Conservation (phyloP, 2,797 vertebrate species). For the Silurus lanzhouensis region DNA sequence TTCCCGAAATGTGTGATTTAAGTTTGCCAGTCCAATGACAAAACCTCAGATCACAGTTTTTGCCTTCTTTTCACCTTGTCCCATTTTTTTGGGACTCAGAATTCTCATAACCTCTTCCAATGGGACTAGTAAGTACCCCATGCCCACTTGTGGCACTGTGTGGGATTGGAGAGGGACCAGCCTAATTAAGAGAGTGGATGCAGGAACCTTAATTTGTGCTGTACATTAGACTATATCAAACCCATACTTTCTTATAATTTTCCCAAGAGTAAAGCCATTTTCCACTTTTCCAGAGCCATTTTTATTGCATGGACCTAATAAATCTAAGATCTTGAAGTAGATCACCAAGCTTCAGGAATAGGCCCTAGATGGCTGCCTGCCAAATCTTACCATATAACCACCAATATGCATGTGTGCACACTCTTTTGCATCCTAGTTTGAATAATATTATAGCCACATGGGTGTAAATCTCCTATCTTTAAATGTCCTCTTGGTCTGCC, state of each 20-base stretch:
- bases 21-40: background rate
- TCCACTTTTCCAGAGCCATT: background rate
- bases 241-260: background rate
- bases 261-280: background rate
- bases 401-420: background rate
- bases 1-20: background rate
- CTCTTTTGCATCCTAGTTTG: background rate
- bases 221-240: background rate
- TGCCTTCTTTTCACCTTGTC: background rate
- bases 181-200: background rate
- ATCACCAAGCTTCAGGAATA: background rate
- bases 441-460: conserved; percentile 22
- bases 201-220: background rate
- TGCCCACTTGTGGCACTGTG: background rate
- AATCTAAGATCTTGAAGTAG: background rate
- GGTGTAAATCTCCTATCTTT: conserved; percentile 34
- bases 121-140: background rate
- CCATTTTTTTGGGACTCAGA: background rate
- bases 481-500: conserved; percentile 17
- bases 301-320: background rate
- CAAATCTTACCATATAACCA: too few species aligned
- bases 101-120: background rate
- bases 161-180: background rate
- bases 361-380: background rate
- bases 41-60: background rate